Evolutionary conservation across 1,140 invertebrate genomes (phyloP), one percentile per base, ranked within the genome.

Genomic region (Trinorchestia longiramus): DNA sequence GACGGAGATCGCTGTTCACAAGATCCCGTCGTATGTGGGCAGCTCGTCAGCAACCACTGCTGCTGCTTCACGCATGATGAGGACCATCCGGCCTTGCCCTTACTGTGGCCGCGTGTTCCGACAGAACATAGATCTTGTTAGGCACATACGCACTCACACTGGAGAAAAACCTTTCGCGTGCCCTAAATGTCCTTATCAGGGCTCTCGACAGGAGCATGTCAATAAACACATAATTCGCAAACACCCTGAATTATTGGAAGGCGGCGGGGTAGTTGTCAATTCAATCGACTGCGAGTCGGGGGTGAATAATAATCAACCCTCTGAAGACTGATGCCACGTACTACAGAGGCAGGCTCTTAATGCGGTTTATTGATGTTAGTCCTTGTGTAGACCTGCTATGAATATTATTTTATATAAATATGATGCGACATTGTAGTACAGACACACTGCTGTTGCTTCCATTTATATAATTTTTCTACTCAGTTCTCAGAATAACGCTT

Each of bases 81-180:
- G 43, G 43, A 94, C 43, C 92, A 94, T 94, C 36, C 43, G 92
- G 23, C 44, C 92, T n/a, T 96, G 95, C 88, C 95, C 95, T 6
- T 96, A 91, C 45, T 96, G 95, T 41, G 95, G 44, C 19, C 87
- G 88, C 87, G 36, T 47, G 28, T 96, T 96, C 44, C 44, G 87
- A 41, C 87, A 88, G 44, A 57, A 57, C 28, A 88, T 88, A 42
- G 95, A 96, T 42, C 87, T 91, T 53, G 62, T 91, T 91, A 88
- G 95, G 44, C 95, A 96, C 95, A 91, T 96, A 44, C 77, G 95
- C 44, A 96, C 95, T 40, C 95, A 96, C 95, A 96, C 95, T 90
- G 95, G 95, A 43, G 95, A 96, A 87, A 96, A 96, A 91, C 95
- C 95, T 44, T 96, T 96, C 43, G n/a, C 87, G 40, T 96, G 95